Base-by-base conservation (phyloP, 1,140 invertebrate genomes). In the Lethocerus indicus region DNA sequence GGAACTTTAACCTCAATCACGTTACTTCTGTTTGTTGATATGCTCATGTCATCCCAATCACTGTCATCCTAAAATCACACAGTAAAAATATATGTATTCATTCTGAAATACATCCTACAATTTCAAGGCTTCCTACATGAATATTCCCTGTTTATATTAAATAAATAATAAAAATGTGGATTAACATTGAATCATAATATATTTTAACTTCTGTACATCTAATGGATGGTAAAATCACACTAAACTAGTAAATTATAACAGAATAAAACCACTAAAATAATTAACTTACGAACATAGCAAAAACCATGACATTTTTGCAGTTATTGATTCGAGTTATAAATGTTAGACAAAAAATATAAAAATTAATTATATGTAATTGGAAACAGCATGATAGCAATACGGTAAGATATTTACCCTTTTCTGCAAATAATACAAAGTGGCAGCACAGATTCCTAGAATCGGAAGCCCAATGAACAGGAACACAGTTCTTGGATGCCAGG, bases 1-100 rank as follows among this genome's bases (percentile, higher is more conserved):
- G 70, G 69, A 27, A 78, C 60, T 57, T 64, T 62, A 4, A 72
- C 53, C 29, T 70, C 64, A 29, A 64, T 35, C 13, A 50, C 54
- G 53, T 58, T 61, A 47, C 58, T 60, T 54, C 58, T 58, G 24
- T 57, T 63, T 43, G 55, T 58, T 55, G 2, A 41, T 14, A 23
- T 29, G 21, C 20, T 25, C 13, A 14, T 24, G 6, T 23, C 37
- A 49, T 42, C 35, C 48, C 39, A 43, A 25, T 43, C 23, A 23
- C n/a, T n/a, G n/a, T 49, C 21, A 21, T 49, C 48, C 48, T 49
- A 20, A 24, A 42, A 49, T 40, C 23, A 36, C 25, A n/a, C 2
- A 25, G 40, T 1, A 39, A 9, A 32, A 32, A n/a, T 32, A 32
- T 32, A 32, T 32, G 9, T 9, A 32, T 9, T 9, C n/a, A 32